Percentiles rank a stretch among this genome's conserved stretches.
These are phyloP conservation scores for Ichneumoninae sp. DNA, from an alignment of 2,888 invertebrate genomes.

Conservation along the genomic window DNA sequence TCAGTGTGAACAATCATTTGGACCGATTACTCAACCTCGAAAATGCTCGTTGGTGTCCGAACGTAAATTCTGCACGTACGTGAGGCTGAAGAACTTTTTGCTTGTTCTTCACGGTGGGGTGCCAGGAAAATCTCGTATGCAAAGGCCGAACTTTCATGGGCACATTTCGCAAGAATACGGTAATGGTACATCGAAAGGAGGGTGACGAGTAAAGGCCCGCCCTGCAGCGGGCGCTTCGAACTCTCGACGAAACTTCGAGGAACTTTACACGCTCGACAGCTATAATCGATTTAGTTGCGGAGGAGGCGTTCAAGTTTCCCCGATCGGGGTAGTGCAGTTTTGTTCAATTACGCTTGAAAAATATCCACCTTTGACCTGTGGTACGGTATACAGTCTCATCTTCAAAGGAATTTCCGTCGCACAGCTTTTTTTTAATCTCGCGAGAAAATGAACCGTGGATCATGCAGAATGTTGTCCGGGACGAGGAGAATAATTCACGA, in stretches of 20 bases:
- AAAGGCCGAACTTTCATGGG: constrained; percentile 38
- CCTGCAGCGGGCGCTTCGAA: neutral
- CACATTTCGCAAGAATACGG: constrained; percentile 28
- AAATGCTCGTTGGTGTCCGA: no score
- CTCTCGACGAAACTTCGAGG: constrained; percentile 22
- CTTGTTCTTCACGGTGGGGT: neutral
- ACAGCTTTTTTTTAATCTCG: constrained; percentile 9
- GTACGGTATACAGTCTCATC: constrained; percentile 25
- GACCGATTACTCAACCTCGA: no score
- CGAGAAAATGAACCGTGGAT: constrained; percentile 26
- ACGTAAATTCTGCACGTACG: neutral
- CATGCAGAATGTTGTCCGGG: constrained; percentile 8
- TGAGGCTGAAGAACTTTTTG: neutral
- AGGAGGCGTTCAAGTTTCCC: constrained; percentile 33
- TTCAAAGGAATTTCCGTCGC: neutral
- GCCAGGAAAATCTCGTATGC: constrained; percentile 9
- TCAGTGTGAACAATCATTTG: no score
- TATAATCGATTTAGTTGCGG: constrained; percentile 38
- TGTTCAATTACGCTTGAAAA: constrained; percentile 30
- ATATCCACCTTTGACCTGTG: constrained; percentile 28
- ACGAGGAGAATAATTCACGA: constrained; percentile 50
- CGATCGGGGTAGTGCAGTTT: constrained; percentile 33
- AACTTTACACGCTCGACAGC: constrained; percentile 37
- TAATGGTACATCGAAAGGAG: constrained; percentile 6
- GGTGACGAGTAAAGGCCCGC: neutral